phyloP scores from a whole-genome alignment of 2,888 invertebrate species.

The Lottia scabra region DNA sequence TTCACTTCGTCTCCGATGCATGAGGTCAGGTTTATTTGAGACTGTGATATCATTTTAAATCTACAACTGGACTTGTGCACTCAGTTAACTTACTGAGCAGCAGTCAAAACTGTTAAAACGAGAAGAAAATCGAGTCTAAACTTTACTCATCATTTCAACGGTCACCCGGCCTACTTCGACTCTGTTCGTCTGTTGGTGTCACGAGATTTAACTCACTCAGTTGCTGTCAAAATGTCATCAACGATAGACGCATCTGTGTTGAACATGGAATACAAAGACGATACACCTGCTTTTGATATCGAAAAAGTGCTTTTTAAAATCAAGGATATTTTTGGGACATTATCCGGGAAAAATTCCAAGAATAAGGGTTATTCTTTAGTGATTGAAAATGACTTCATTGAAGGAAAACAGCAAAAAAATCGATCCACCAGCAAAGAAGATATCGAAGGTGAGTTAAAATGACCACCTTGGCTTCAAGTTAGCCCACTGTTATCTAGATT shows the following conservation, averaged over 20 bases:
- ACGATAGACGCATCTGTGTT: neutral
- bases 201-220: neutral
- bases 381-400: conserved; percentile 40
- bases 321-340: conserved; percentile 29
- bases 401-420: conserved; percentile 19
- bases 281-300: conserved; percentile 28
- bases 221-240: neutral
- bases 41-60: no score
- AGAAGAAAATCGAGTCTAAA: no score
- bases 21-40: neutral
- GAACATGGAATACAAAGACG: conserved; percentile 29
- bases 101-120: no score
- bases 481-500: no score
- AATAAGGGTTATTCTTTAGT: conserved; percentile 22
- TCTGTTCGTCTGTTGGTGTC: no score
- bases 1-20: neutral
- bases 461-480: no score
- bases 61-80: no score
- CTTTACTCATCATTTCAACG: no score
- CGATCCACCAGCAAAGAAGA: neutral
- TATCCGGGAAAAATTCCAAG: conserved; percentile 26
- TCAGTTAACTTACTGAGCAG: no score
- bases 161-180: no score
- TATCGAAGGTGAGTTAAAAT: no score
- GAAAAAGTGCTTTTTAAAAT: conserved; percentile 34